These are phyloP conservation scores for Paralvinella palmiformis DNA, from an alignment of 1,140 invertebrate species.

Conservation along the genomic window DNA sequence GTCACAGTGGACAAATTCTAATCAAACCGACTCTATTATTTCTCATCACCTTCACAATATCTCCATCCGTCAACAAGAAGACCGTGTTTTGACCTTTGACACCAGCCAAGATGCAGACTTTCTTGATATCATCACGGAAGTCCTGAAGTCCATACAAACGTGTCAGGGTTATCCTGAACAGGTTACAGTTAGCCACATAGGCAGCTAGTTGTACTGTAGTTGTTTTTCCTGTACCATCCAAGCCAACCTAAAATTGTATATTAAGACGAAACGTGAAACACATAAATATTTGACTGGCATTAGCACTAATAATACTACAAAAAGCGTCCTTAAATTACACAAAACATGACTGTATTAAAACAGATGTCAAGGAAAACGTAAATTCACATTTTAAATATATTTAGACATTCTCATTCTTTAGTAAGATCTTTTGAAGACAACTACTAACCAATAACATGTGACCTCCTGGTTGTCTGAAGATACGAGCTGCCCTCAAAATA, in stretches of 20 bases:
- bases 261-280: conserved; percentile 7
- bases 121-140: conserved; percentile 71
- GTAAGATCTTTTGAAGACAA: no score
- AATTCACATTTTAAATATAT: no score
- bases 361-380: no score
- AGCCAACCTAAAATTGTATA: conserved; percentile 37
- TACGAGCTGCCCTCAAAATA: conserved; percentile 41
- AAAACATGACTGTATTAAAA: background rate
- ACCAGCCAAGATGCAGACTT: conserved; percentile 55
- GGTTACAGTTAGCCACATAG: conserved; percentile 42
- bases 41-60: conserved; percentile 55
- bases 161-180: conserved; percentile 54
- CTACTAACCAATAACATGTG: conserved; percentile 45
- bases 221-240: conserved; percentile 48
- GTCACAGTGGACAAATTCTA: background rate
- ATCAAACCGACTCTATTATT: conserved; percentile 3
- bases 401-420: no score
- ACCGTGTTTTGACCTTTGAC: conserved; percentile 42
- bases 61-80: conserved; percentile 46
- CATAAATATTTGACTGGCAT: no score
- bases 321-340: no score
- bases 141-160: conserved; percentile 69
- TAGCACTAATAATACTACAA: no score
- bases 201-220: conserved; percentile 42
- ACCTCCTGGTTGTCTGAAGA: conserved; percentile 46